Percentiles rank a stretch among this genome's conserved stretches.
These are phyloP conservation scores for Polymixis flavicincta DNA, from an alignment of 2,888 invertebrate species.

Conservation along the genomic window DNA sequence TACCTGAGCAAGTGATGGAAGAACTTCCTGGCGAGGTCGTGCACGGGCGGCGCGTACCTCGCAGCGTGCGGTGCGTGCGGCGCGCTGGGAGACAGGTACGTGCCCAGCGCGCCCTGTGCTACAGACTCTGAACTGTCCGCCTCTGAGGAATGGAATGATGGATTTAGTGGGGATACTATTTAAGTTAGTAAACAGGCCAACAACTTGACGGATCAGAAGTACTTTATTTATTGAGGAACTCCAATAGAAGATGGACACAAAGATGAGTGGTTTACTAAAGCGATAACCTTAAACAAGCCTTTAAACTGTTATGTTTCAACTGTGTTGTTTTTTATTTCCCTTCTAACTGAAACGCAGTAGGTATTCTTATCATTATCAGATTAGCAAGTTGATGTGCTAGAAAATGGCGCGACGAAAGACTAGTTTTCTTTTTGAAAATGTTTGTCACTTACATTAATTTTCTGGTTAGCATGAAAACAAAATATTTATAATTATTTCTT, in stretches of 20 bases:
- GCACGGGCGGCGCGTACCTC: slow-evolving; percentile 94
- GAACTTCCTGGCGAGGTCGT: slow-evolving; percentile 96
- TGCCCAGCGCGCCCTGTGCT: slow-evolving; percentile 94
- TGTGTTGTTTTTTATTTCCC: neutral
- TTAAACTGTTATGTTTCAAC: neutral
- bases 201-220: neutral
- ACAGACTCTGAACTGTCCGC: slow-evolving; percentile 74
- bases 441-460: neutral
- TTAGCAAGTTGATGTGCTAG: neutral
- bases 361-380: neutral
- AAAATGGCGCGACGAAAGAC: neutral
- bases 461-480: slow-evolving; percentile 1
- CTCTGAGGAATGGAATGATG: slow-evolving; percentile 32
- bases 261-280: neutral
- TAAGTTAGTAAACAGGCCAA: neutral
- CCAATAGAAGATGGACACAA: neutral
- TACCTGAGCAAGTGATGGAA: slow-evolving; percentile 95
- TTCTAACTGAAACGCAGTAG: neutral
- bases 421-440: no score
- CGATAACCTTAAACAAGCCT: neutral
- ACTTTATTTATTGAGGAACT: neutral
- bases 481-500: no score
- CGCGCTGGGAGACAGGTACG: slow-evolving; percentile 93
- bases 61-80: slow-evolving; percentile 92
- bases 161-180: neutral